These are phyloP conservation scores for Rhabdomys pumilio DNA, from an alignment of 2,797 vertebrate species.

Conservation along the genomic window DNA sequence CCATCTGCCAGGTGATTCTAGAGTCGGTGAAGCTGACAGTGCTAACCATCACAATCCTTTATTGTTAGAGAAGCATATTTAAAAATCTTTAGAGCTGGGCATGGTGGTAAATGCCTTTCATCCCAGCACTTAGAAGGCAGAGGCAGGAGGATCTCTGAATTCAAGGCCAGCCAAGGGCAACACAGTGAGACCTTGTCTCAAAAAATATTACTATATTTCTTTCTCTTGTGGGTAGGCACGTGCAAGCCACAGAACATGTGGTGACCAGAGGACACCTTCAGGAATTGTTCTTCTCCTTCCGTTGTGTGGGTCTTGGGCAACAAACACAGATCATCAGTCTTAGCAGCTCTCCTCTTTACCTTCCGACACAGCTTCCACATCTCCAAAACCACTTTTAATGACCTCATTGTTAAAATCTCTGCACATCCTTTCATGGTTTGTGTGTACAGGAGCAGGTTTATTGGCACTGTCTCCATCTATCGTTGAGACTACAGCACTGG, in stretches of 20 bases:
- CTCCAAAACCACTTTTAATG: not conserved
- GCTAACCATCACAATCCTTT: not conserved
- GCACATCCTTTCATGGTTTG: not conserved
- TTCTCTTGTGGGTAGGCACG: not conserved
- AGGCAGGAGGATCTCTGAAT: not conserved
- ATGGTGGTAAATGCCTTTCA: not conserved
- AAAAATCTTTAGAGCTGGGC: not conserved
- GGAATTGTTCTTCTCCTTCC: not conserved
- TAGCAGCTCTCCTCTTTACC: not conserved
- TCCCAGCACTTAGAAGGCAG: not conserved
- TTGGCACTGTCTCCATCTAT: not conserved
- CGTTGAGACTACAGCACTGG: too few relatives aligned
- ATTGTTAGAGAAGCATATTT: not conserved
- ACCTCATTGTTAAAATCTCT: not conserved
- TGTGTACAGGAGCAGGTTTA: not conserved
- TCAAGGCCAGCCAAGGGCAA: not conserved
- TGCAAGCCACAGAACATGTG: not conserved
- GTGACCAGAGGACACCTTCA: not conserved
- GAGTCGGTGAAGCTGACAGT: not conserved
- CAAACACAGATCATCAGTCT: not conserved
- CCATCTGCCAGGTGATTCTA: not conserved
- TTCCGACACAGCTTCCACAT: not conserved
- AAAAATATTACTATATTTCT: not conserved
- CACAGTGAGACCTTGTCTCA: not conserved
- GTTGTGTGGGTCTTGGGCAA: not conserved